Base-by-base conservation (phyloP, 2,888 invertebrate species). In the Acronicta leporina region DNA sequence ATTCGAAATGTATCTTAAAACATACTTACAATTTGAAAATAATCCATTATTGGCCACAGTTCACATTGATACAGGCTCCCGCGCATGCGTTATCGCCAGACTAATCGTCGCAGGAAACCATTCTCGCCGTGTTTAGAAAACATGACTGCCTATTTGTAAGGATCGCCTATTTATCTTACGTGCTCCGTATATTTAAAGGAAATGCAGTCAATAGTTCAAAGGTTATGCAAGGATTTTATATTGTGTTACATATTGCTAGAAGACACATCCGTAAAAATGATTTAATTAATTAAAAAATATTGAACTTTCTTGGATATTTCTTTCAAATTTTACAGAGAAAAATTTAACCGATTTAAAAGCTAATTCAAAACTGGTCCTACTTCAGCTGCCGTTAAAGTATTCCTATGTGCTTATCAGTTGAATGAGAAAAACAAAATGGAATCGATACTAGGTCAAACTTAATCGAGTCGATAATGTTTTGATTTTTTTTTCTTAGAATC, bases 21-120 rank as follows among this genome's bases (percentile, higher is more conserved):
- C 33, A 30, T 45, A 82, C 83, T 84, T 52, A 84, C 83, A 68
- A 79, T 72, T 72, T 68, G 60, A 53, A 76, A 55, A 62, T 79
- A 68, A 71, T 84, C 77, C 83, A 84, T 84, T 66, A 55, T 75
- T 60, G 40, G 16, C 20, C 35, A 57, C 51, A 43, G 44, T 59
- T 53, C 56, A 64, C 71, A 64, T 66, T 46, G 57, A 73, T 56
- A 49, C 70, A 52, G 61, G 61, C 56, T 52, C 35, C 41, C 46
- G 47, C 61, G 49, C 50, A 49, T 48, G 20, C 63, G 59, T 75
- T 76, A 76, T 75, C 77, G 69, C 47, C 57, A 68, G 54, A 62
- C 73, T 66, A 72, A 52, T 63, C 64, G 48, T 33, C 25, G 58
- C 27, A 73, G 73, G 74, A 80, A 77, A 73, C 62, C 49, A 52